Evolutionary conservation across 1,140 invertebrate species (phyloP), one percentile per base, ranked within the genome.

Genomic region (Tetragnatha versicolor): DNA sequence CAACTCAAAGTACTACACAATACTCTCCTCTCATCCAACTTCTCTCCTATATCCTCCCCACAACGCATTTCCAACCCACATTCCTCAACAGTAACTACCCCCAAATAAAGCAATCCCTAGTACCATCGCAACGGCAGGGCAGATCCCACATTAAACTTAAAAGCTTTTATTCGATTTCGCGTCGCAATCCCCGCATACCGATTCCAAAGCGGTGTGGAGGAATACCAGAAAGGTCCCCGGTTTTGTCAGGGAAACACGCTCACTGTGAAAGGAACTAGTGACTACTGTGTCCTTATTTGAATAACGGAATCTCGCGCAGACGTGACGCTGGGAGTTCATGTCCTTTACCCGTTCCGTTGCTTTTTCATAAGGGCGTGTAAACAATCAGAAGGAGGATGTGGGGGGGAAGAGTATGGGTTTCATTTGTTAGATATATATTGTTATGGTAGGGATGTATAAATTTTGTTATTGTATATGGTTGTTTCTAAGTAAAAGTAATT

Each of bases 351-450:
- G 47, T 10, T 51, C 17, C 29, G 65, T 49, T 68, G 42, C 45
- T 68, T 68, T 68, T 68, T 31, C 65, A 68, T 68, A 51, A 45
- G 65, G 65, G 39, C 14, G 45, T 35, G 65, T 51, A 68, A 68
- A 68, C 65, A 68, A 51, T 47, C 42, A 6, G n/a, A n/a, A n/a
- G n/a, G n/a, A n/a, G n/a, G n/a, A n/a, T n/a, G n/a, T n/a, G n/a
- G n/a, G n/a, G n/a, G n/a, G n/a, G n/a, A n/a, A n/a, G n/a, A n/a
- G n/a, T n/a, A n/a, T n/a, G n/a, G n/a, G n/a, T n/a, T n/a, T n/a
- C n/a, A n/a, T n/a, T n/a, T n/a, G n/a, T n/a, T n/a, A n/a, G n/a
- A n/a, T n/a, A n/a, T n/a, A n/a, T n/a, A n/a, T n/a, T n/a, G n/a
- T n/a, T n/a, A n/a, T n/a, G n/a, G n/a, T n/a, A n/a, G n/a, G n/a